Base-by-base conservation (phyloP, 2,113 vertebrate species). In the Oreochromis aureus region DNA sequence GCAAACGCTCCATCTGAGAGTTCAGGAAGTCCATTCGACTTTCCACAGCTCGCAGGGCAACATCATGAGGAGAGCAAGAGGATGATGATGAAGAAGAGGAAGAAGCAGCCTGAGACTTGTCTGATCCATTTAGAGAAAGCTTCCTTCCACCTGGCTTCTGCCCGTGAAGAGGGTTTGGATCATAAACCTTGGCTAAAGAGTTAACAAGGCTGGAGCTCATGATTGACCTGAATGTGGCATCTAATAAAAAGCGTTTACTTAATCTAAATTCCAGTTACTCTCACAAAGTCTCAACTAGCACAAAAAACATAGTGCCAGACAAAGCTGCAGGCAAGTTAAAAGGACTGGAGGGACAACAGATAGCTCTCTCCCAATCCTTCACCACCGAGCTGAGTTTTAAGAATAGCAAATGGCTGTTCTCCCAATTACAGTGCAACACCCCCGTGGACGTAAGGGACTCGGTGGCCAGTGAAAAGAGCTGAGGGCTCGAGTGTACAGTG, bases 131-230 rank as follows among this genome's bases (percentile, higher is more conserved):
- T 2, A 91, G 86, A 6, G 91, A 95, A 83, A 89, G 69, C 87
- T 94, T 94, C 59, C 91, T 80, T 12, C 95, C 96, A 13, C 63
- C 88, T 22, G 95, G 93, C 86, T 96, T 94, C 76, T 96, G 96
- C 83, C 82, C 96, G 11, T 96, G 96, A 69, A 97, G 96, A 87
- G 95, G 87, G 1, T 97, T 97, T 22, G 94, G 96, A 90, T 98
- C 95, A 0, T 97, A 97, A 71, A 96, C 96, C 93, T 97, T 97
- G 92, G 97, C 97, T 86, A 97, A 90, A 87, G 96, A 97, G 93
- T 96, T 97, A 80, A 97, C 97, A 59, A 97, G 76, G 84, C 95
- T 96, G 2, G 89, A 96, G 85, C 83, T 96, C 95, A 96, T 96
- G 91, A 9, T 85, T 86, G 82, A 55, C 44, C 10, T 24, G 2